A percentile compares a stretch with the other conserved stretches of the same genome.
phyloP scores from a whole-genome alignment of 2,797 vertebrate species.

The Meda fulgida region DNA sequence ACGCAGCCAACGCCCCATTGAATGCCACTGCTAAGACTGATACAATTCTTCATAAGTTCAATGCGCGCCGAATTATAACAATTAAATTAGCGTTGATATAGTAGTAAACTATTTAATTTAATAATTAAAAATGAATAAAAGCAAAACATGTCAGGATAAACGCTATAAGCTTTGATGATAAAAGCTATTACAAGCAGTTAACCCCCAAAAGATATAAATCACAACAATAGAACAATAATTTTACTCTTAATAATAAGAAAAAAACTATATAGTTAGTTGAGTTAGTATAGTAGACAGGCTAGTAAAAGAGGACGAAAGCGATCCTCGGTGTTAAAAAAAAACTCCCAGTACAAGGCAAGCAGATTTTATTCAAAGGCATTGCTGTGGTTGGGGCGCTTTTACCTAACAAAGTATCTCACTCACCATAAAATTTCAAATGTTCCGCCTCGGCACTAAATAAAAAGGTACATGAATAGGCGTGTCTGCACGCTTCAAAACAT shows the following conservation, averaged over 20 bases:
- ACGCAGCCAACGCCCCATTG: constrained; percentile 5
- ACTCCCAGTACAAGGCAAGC: background rate
- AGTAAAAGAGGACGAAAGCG: background rate
- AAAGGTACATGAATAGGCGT: constrained; percentile 64
- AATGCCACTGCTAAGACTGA: background rate
- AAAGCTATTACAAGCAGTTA: background rate
- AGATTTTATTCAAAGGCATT: constrained; percentile 42
- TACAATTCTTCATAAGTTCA: background rate
- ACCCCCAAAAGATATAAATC: background rate
- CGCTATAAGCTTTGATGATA: too few species aligned
- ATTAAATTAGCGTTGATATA: background rate
- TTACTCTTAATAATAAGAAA: background rate
- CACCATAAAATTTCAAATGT: constrained; percentile 65
- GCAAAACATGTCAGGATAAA: background rate
- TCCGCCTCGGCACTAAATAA: constrained; percentile 62
- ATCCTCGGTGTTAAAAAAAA: background rate
- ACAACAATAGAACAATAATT: background rate
- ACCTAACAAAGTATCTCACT: constrained; percentile 56
- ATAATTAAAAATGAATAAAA: background rate
- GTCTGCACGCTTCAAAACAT: constrained; percentile 56
- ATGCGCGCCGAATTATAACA: background rate
- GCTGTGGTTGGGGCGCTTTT: constrained; percentile 45
- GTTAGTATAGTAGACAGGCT: background rate
- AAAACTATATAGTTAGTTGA: background rate
- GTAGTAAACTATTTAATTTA: background rate